Evolutionary conservation across 2,797 vertebrate species (phyloP).

Genomic region (Erpetoichthys calabaricus): DNA sequence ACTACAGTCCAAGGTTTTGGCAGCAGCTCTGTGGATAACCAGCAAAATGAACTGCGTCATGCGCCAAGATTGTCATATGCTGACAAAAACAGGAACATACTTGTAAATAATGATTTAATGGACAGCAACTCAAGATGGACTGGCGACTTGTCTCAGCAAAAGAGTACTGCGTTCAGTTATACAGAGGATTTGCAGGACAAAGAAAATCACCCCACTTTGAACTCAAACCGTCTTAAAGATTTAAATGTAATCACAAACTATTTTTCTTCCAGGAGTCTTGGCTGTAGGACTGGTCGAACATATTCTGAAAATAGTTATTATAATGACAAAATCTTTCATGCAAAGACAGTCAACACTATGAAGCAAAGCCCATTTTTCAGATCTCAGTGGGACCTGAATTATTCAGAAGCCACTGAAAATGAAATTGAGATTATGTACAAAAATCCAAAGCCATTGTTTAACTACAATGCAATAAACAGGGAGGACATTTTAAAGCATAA

Average conservation of each 20-base stretch:
- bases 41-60: too few species aligned
- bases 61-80: neutral
- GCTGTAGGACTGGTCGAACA: conserved; percentile 31
- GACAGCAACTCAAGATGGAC: conserved; percentile 8
- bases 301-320: conserved; percentile 40
- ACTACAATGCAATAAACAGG: too few species aligned
- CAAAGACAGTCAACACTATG: conserved; percentile 1
- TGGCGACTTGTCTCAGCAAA: conserved; percentile 17
- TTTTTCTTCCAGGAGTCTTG: conserved; percentile 8
- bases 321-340: neutral
- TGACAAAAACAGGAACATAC: conserved; percentile 6
- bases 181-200: conserved; percentile 10
- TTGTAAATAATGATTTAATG: conserved; percentile 16
- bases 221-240: conserved; percentile 30
- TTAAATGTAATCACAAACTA: conserved; percentile 16
- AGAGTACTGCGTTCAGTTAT: conserved; percentile 9
- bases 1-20: too few species aligned
- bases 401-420: conserved; percentile 10
- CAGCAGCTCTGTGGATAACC: too few species aligned
- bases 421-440: conserved; percentile 6
- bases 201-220: conserved; percentile 18
- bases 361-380: neutral
- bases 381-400: neutral
- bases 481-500: too few species aligned
- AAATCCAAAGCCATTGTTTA: too few species aligned